A percentile compares a stretch with the other conserved stretches of the same genome.
phyloP scores from a whole-genome alignment of 2,797 vertebrate genomes.

The Pipistrellus kuhlii region DNA sequence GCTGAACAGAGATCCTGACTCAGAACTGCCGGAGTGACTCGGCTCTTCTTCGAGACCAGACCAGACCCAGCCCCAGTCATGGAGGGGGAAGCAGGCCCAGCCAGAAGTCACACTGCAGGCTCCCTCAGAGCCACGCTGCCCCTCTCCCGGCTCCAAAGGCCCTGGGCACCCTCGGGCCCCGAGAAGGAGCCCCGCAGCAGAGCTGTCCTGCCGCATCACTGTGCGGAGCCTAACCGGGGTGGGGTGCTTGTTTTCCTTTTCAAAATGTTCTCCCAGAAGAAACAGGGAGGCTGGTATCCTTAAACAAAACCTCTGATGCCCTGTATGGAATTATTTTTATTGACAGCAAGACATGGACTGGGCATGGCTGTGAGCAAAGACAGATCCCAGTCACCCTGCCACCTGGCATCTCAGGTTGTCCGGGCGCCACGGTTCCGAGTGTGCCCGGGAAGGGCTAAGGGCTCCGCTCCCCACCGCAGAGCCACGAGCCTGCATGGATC shows the following conservation, averaged over 20 bases:
- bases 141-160: not conserved
- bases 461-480: not conserved
- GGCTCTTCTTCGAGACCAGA: not conserved
- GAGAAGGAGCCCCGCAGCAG: not conserved
- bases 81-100: not conserved
- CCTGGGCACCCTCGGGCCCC: rapidly evolving
- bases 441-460: too few relatives aligned
- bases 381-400: not conserved
- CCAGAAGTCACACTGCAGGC: not conserved
- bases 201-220: not conserved
- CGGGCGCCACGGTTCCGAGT: not conserved
- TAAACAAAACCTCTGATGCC: not conserved
- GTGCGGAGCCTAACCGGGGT: too few relatives aligned
- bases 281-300: not conserved
- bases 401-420: not conserved
- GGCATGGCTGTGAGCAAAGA: not conserved
- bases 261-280: not conserved
- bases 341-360: not conserved
- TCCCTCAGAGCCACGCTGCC: rapidly evolving
- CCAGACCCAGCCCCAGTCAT: not conserved
- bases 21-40: not conserved
- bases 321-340: not conserved
- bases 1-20: not conserved
- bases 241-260: not conserved
- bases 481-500: not conserved